Evolutionary conservation across 2,797 vertebrate species (phyloP), one percentile per base, ranked within the genome.

Genomic region (Melanotaenia parkinsoni): DNA sequence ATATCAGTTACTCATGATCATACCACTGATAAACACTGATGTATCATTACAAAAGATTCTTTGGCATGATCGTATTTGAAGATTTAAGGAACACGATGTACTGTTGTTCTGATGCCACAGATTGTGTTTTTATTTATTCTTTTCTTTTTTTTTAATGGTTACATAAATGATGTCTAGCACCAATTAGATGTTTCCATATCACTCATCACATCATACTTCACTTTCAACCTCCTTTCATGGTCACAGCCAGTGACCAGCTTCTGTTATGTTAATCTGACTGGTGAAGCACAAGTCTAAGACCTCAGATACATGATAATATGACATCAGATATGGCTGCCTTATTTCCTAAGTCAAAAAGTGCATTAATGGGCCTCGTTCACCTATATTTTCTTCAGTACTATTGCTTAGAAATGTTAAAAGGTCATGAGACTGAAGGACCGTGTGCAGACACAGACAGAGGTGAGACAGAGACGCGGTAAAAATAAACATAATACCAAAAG

Each of bases 1-100:
- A 33, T 56, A 11, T 7, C 63, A 18, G 14, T 57, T 54, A 67
- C 16, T 67, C 51, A 57, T 67, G 54, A 38, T 30, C 24, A 26
- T 22, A 33, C 5, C 26, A 28, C 13, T 56, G 14, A n/a, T 11
- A 53, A 33, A 6, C 43, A 47, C 18, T 20, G 7, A 47, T 6
- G 43, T 57, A 40, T 26, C 13, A 28, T 24, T 56, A 14, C 53
- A 28, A 56, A 56, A 56, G 10, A 56, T 16, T 56, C 5, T 24
- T 56, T 56, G 53, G 24, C 53, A 56, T 28, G 24, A 26, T 28
- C 5, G 28, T 56, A 56, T 28, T 14, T 53, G 22, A 53, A 26
- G n/a, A 12, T 26, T 24, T 53, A 12, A 28, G 22, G 13, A 56
- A 28, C 53, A 56, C 11, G 16, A 5, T 28, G 26, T 56, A 56